Percentiles rank a stretch among this genome's conserved stretches.
Evolutionary conservation across 2,888 invertebrate genomes (phyloP).

Genomic region (Mimas tiliae): DNA sequence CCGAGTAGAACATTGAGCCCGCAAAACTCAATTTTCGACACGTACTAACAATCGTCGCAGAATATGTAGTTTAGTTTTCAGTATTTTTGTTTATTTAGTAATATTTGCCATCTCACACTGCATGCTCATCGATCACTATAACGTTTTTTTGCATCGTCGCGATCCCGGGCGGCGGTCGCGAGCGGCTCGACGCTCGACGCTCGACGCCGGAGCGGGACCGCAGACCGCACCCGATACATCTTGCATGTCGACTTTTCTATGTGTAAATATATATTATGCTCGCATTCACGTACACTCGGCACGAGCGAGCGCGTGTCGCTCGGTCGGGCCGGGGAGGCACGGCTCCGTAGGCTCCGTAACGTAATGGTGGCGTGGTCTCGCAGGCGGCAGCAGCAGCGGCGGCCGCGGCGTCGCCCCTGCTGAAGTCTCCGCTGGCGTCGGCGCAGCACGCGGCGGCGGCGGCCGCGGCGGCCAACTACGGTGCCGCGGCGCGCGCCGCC

Average conservation of each 20-base stretch:
- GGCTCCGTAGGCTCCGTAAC: not conserved
- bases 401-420: constrained; percentile 90
- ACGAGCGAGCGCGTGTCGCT: not conserved
- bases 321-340: not conserved
- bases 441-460: constrained; percentile 95
- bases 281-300: not conserved
- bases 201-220: not conserved
- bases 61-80: constrained; percentile 60
- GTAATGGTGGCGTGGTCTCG: constrained; percentile 38
- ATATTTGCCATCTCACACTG: constrained; percentile 41
- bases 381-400: constrained; percentile 88
- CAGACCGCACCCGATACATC: not conserved
- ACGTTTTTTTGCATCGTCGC: constrained; percentile 35
- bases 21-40: constrained; percentile 66
- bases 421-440: constrained; percentile 92
- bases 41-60: constrained; percentile 74
- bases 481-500: constrained; percentile 92
- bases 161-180: not conserved
- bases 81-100: constrained; percentile 48
- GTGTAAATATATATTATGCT: constrained; percentile 3
- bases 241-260: constrained; percentile 2
- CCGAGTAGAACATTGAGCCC: constrained; percentile 81
- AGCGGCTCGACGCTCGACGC: not conserved
- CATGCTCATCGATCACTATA: constrained; percentile 61
- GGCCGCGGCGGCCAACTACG: constrained; percentile 94